Base-by-base conservation (phyloP, 2,113 vertebrate species). In the Nymphicus hollandicus region DNA sequence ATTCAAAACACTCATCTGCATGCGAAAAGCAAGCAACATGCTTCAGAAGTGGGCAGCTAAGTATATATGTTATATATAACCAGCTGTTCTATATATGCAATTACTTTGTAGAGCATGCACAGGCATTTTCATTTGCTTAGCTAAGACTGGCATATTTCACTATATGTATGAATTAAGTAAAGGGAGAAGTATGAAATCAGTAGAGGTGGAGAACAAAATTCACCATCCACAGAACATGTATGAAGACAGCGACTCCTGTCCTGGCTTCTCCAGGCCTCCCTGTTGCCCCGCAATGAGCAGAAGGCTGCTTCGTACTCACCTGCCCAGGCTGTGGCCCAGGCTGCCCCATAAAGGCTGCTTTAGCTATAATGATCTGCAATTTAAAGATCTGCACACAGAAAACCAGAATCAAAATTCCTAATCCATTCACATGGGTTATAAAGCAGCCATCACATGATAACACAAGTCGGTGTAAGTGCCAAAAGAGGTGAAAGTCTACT, bases 21-120 rank as follows among this genome's bases (percentile, higher is more conserved):
- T 68, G 72, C 73, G 68, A 39, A 79, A 90, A 92, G 86, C 68
- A 86, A 88, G 69, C 33, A 70, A 12, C 41, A 68, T 77, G 29
- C 82, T 72, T 91, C 88, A 88, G 80, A 90, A 93, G 76, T 41
- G 44, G 64, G 68, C 55, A 81, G 80, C 64, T 83, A 37, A 92
- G 63, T 41, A 3, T 11, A 35, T 4, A 50, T 31, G 46, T 55
- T 12, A 35, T 3, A 47, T 31, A 47, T 69, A 55, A 49, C 46
- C 63, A 66, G 79, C 64, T 91, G 50, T 61, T 78, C 29, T n/a
- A 69, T 55, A 55, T 5, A 69, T 58, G 79, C 79, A 50, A 23
- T 77, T 53, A 35, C 28, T 63, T 33, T 70, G 76, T 46, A 55
- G 63, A 76, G 50, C 0, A 2, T 77, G 87, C 49, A 69, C 53